Evolutionary conservation across 2,797 vertebrate species (phyloP).

Genomic region (Chrysocyon brachyurus): DNA sequence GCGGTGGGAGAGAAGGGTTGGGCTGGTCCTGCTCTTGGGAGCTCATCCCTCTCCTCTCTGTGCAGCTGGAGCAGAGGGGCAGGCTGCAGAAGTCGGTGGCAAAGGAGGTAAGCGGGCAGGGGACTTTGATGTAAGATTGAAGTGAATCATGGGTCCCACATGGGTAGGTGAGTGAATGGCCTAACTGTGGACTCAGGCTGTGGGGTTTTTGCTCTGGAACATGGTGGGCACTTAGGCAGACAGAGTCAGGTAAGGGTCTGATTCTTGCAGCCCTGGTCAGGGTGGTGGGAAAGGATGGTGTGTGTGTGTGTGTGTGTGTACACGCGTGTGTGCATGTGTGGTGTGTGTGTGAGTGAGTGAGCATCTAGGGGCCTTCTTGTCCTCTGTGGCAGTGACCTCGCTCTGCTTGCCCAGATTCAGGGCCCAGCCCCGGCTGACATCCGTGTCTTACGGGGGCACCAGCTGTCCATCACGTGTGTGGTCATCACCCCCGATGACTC

Average conservation of each 20-base stretch:
- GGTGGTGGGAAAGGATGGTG: background rate
- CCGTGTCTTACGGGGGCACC: conserved; percentile 94
- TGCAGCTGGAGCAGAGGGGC: conserved; percentile 96
- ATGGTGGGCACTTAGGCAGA: background rate
- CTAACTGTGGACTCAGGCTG: background rate
- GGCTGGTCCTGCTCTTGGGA: background rate
- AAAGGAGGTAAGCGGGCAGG: conserved; percentile 92
- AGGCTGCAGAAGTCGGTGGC: conserved; percentile 95
- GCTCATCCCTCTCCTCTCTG: conserved; percentile 30
- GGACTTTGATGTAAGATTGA: background rate
- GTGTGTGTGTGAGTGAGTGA: background rate
- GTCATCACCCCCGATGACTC: conserved; percentile 95
- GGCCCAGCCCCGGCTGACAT: conserved; percentile 92
- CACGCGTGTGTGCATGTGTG: background rate
- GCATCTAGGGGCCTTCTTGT: background rate
- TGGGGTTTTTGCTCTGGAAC: background rate
- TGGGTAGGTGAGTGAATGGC: background rate
- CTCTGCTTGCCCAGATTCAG: conserved; percentile 88
- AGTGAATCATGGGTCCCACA: background rate
- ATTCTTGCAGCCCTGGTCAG: background rate
- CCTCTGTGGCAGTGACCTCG: background rate
- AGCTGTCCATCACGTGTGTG: conserved; percentile 95
- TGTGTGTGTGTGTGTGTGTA: background rate
- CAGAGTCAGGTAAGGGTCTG: too few species aligned
- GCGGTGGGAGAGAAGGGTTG: accelerated